These are phyloP conservation scores for Rhineura floridana DNA, from an alignment of 2,113 vertebrate genomes.

Conservation along the genomic window DNA sequence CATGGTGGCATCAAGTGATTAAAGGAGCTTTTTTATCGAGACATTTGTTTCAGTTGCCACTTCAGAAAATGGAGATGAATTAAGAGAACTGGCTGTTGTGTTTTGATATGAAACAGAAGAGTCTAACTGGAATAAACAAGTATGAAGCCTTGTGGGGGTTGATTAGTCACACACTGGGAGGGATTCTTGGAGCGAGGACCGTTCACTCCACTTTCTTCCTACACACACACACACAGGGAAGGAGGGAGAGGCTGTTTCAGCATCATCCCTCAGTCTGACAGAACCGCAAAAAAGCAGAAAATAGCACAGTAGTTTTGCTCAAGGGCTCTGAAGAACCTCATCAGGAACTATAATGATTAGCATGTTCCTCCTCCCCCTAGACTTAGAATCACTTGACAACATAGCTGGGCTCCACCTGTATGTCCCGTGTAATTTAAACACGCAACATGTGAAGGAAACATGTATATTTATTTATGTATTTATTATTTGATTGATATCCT, in stretches of 20 bases:
- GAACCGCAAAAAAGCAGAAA: not conserved
- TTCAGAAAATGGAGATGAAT: conserved; percentile 67
- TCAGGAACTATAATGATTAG: not conserved
- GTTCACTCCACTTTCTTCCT: not conserved
- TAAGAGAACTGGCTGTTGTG: conserved; percentile 40
- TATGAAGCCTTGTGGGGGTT: conserved; percentile 15
- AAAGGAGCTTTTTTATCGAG: conserved; percentile 36
- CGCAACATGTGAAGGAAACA: not conserved
- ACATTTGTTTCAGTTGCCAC: conserved; percentile 49
- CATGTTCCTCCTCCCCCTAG: not conserved
- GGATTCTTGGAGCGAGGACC: not conserved
- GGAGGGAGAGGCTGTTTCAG: not conserved
- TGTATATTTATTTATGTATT: too few species aligned
- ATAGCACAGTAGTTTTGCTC: not conserved
- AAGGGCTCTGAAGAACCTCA: not conserved
- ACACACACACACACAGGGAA: not conserved
- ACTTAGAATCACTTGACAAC: not conserved
- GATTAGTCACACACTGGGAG: conserved; percentile 30
- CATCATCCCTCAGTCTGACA: not conserved
- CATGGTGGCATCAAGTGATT: conserved; percentile 48
- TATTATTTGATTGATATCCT: too few species aligned
- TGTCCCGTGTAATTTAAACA: not conserved
- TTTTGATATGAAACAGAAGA: conserved; percentile 48
- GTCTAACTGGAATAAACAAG: conserved; percentile 48
- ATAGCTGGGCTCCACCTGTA: not conserved